Conservation (phyloP, 2,888 invertebrate species). For the Pterostichus madidus region DNA sequence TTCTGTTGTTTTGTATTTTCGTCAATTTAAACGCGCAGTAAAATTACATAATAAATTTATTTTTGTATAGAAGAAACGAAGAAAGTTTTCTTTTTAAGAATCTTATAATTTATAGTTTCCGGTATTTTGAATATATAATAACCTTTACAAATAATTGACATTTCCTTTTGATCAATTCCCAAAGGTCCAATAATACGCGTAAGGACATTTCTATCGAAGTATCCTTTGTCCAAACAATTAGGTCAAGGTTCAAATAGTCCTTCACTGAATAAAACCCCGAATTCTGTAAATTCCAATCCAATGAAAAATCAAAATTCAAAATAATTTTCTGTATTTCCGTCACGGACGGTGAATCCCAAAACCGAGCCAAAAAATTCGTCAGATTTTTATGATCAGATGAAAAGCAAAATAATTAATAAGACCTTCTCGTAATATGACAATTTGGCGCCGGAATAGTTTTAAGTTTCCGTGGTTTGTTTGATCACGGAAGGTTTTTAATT, state of each 20-base stretch:
- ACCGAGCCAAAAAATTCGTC: slow-evolving; percentile 33
- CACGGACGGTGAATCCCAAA: slow-evolving; percentile 45
- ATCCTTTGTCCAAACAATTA: neutral
- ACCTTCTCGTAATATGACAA: neutral
- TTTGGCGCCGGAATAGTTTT: slow-evolving; percentile 39
- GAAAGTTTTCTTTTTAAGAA: too few species aligned
- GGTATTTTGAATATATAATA: too few species aligned
- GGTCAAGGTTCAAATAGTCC: neutral
- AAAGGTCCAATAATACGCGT: too few species aligned
- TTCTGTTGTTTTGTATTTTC: too few species aligned
- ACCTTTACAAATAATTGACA: too few species aligned
- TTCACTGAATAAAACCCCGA: neutral
- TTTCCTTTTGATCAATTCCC: too few species aligned
- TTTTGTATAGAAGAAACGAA: too few species aligned
- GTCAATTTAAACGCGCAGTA: too few species aligned
- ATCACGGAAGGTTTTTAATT: neutral
- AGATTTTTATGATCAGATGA: slow-evolving; percentile 45
- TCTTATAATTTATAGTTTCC: too few species aligned
- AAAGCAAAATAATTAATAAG: slow-evolving; percentile 40
- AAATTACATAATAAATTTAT: too few species aligned
- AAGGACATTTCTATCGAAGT: too few species aligned
- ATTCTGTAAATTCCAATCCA: slow-evolving; percentile 3
- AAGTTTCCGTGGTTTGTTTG: neutral
- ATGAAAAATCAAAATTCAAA: slow-evolving; percentile 18
- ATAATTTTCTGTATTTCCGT: slow-evolving; percentile 8